A percentile compares a stretch with the other conserved stretches of the same genome.
Conservation (phyloP, 2,797 vertebrate genomes). For the Acrocephalus scirpaceus region DNA sequence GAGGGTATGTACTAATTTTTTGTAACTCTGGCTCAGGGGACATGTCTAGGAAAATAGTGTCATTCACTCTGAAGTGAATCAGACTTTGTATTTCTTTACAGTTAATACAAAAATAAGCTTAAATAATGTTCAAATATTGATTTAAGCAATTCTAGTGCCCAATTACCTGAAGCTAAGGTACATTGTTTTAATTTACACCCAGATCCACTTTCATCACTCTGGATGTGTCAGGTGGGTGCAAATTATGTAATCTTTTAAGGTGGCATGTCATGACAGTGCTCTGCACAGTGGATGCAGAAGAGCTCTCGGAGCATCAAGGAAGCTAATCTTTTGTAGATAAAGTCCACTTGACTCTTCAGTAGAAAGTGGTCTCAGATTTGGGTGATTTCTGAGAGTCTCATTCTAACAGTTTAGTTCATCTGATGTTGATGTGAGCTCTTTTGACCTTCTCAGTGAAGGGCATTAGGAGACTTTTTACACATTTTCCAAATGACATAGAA, state of each 20-base stretch:
- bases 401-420: neutral
- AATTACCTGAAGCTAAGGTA: neutral
- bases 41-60: neutral
- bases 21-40: neutral
- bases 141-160: neutral
- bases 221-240: neutral
- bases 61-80: neutral
- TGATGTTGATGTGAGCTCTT: neutral
- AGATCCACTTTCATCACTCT: neutral
- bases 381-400: neutral
- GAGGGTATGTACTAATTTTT: neutral
- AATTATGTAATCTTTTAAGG: neutral
- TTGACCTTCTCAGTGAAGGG: neutral
- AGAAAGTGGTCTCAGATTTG: neutral
- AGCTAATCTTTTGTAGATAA: rapidly evolving
- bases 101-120: neutral
- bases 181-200: neutral
- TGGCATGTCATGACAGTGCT: neutral
- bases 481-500: neutral
- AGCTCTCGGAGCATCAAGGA: neutral
- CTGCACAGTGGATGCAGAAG: neutral
- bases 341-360: neutral
- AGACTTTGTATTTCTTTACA: neutral
- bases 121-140: neutral
- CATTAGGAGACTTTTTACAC: neutral